Evolutionary conservation across 2,113 vertebrate genomes (phyloP).

Genomic region (Cromileptes altivelis): DNA sequence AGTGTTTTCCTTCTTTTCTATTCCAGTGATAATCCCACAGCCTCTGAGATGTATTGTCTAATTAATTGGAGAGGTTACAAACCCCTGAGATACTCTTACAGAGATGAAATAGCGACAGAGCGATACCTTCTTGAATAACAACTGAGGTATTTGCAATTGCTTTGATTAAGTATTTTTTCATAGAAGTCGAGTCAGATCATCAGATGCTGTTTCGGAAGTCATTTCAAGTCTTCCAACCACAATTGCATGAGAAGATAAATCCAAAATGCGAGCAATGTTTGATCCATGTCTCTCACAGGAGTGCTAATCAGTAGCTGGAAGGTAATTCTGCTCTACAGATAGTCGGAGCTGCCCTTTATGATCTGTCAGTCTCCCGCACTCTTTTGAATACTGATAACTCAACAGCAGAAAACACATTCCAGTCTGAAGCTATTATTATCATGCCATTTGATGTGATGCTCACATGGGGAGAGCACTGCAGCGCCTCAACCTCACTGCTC

Average conservation of each 20-base stretch:
- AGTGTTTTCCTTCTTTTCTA: background rate
- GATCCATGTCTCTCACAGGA: background rate
- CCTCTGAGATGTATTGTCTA: background rate
- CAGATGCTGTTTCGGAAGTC: background rate
- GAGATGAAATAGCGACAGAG: background rate
- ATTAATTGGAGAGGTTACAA: background rate
- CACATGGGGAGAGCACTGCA: slow-evolving; percentile 31
- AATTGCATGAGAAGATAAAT: background rate
- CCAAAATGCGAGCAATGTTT: background rate
- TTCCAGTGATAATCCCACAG: background rate
- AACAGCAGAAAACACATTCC: background rate
- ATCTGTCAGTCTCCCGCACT: background rate
- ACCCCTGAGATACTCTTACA: background rate
- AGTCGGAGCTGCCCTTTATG: background rate
- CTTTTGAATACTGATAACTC: slow-evolving; percentile 18
- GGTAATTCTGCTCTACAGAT: background rate
- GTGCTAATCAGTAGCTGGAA: background rate
- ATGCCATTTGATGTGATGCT: slow-evolving; percentile 19
- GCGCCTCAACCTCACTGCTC: slow-evolving; percentile 21
- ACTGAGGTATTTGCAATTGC: background rate
- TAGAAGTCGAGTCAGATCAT: background rate
- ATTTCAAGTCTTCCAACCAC: background rate
- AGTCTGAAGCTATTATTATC: background rate
- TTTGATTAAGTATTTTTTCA: background rate
- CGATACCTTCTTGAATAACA: background rate